Base-by-base conservation (phyloP, 2,888 invertebrate species). In the Tetanocera ferruginea region DNA sequence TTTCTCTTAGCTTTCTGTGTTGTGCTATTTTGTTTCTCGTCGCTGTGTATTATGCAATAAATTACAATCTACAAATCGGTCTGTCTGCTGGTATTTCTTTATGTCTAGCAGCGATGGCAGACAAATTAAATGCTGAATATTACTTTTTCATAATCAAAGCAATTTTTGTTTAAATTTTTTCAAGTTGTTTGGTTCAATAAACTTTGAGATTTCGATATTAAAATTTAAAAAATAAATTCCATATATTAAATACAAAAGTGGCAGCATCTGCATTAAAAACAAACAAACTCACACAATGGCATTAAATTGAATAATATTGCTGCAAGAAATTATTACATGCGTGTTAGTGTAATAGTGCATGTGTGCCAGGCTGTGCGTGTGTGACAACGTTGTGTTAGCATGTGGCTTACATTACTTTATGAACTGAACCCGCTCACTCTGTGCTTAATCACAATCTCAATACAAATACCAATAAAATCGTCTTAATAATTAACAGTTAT, bases 401-500 rank as follows among this genome's bases (percentile, higher is more conserved):
- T 43, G 8, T 6, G 5, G 37, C 37, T 37, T 37, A 37, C 37
- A 37, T 43, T 43, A 43, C 43, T 37, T 37, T 37, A 37, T 37
- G 43, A 11, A 14, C 43, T 11, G 43, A 43, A 14, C 6, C 43
- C 11, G 11, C 43, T 43, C 11, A 1, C 43, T 43, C 14, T 43
- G 43, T 43, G 43, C 43, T 6, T 43, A 43, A 43, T 43, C 43
- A 43, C 43, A 43, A 43, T 43, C 43, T 43, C 43, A 43, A 43
- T 43, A 43, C 43, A 43, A 43, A 43, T 43, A 43, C 28, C 60
- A 62, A 62, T 62, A 31, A 62, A 62, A 43, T 17, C 17, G 17
- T 62, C 55, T 34, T 66, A 81, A 73, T 83, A 81, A 78, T 80
- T 79, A 37, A 55, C 72, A 81, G 78, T 80, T 80, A 81, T 84